Base-by-base conservation (phyloP, 2,797 vertebrate species). In the Orientallactaga sibirica region DNA sequence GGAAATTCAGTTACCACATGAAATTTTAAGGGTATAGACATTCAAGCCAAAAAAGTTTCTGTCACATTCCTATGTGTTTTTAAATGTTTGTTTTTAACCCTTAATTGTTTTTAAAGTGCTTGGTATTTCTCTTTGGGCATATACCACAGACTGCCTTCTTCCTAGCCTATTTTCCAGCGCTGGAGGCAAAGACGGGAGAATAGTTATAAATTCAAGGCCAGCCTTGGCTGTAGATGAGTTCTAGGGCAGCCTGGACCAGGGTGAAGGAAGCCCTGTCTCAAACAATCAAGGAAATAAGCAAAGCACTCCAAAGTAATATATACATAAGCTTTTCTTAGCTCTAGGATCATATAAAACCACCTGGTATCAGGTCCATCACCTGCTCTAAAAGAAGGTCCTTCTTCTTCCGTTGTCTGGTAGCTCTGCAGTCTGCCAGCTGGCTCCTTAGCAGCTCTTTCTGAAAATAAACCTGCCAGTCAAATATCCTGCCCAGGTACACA, bases 401-500 rank as follows among this genome's bases (percentile, higher is more conserved):
- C 33, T 77, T 41, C 52, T 74, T 78, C 41, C 81, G 66, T 33
- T 43, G 62, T 33, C 19, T 19, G 43, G 15, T 24, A 64, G 25
- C 37, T 73, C 48, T 43, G 11, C 41, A 48, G 16, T 85, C n/a
- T 71, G 12, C 43, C 48, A 55, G 5, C 61, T 20, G 64, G 43
- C 58, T 55, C 55, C 62, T 70, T 70, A 83, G 29, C 43, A 93
- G 20, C 43, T 91, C 67, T 70, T 89, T 37, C 86, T 81, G 1
- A 88, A 88, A 91, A 62, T 58, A 91, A 91, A 85, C 24, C 74
- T 94, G 62, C 68, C 84, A 48, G n/a, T 89, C 85, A 83, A 67
- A 77, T 55, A 67, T 76, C 66, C 67, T 87, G 15, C 33, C 19
- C 82, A 90, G 91, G 68, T 58, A 79, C 77, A 86, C 29, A 67